Base-by-base conservation (phyloP, 2,797 vertebrate genomes). In the Cirrhinus molitorella region DNA sequence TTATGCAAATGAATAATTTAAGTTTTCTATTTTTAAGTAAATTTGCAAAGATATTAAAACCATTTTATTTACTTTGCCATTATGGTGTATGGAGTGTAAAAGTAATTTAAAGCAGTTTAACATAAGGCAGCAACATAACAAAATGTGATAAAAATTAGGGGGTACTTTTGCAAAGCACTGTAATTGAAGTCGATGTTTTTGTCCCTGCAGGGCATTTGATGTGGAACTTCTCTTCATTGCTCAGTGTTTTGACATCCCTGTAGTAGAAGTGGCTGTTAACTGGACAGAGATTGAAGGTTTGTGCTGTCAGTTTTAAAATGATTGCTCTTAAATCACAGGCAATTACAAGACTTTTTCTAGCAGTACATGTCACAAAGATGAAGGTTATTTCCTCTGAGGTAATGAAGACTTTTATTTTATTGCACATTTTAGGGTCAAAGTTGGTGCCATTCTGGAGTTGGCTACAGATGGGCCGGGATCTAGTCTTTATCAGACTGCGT, bases 251-350 rank as follows among this genome's bases (percentile, higher is more conserved):
- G 95, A 96, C 89, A 98, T 99, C 90, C 98, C 98, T 88, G 91
- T 99, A 91, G 95, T 96, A 80, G 98, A 99, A 92, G 96, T 99
- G 91, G 97, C 98, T 10, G 98, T 99, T 86, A 98, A 97, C 92
- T 99, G 98, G 98, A 99, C 97, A 68, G 98, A 99, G 96, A 98
- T 99, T 91, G 98, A 99, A 96, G 98, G 98, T 98, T 81, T 79
- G 94, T 57, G 28, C 28, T 59, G 25, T 77, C 66, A 71, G 31
- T 49, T 68, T 51, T 75, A 19, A 72, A 66, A 79, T 45, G 70
- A 67, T 45, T 82, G 14, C 59, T 37, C 68, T 73, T 70, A 28
- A 57, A 17, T 14, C 10, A 10, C 23, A 43, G 43, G 14, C 57
- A 37, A 63, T 81, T 73, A 65, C 57, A 81, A 63, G 0, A 73